Percentiles rank a stretch among this genome's conserved stretches.
phyloP scores from a whole-genome alignment of 2,113 vertebrate species.

The Protobothrops mucrosquamatus region DNA sequence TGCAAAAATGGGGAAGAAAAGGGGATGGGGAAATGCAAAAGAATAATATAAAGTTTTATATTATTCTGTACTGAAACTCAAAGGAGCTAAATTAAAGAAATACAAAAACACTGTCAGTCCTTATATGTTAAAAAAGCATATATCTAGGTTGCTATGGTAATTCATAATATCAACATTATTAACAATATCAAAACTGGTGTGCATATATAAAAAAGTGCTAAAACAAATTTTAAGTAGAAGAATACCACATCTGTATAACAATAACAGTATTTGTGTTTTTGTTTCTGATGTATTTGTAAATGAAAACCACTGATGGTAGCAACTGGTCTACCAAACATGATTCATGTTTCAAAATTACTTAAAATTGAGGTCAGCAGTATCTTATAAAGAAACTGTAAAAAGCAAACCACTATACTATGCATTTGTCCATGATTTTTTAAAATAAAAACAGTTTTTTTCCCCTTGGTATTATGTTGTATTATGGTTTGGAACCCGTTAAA shows the following conservation, averaged over 20 bases:
- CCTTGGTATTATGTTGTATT: neutral
- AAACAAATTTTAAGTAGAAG: constrained; percentile 45
- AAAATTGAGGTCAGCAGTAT: constrained; percentile 27
- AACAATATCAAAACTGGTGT: constrained; percentile 44
- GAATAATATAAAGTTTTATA: neutral
- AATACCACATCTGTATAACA: constrained; percentile 19
- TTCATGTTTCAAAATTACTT: constrained; percentile 37
- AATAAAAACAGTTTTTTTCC: constrained; percentile 18
- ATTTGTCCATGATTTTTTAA: constrained; percentile 17
- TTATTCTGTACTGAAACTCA: constrained; percentile 43
- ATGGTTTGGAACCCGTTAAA: constrained; percentile 3
- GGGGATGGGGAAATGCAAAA: neutral
- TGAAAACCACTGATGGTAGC: constrained; percentile 34
- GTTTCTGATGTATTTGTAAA: constrained; percentile 56
- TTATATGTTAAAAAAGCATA: constrained; percentile 51
- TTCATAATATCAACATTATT: constrained; percentile 55
- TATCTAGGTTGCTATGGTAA: constrained; percentile 57
- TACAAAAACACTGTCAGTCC: constrained; percentile 41
- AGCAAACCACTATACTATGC: constrained; percentile 9
- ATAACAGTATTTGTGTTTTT: constrained; percentile 36
- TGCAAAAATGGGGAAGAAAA: neutral
- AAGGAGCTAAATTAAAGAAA: constrained; percentile 57
- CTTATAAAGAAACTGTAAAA: constrained; percentile 5
- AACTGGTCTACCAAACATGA: constrained; percentile 43
- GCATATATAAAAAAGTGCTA: constrained; percentile 48